A percentile compares a stretch with the other conserved stretches of the same genome.
These are phyloP conservation scores for Eulimnadia texana DNA, from an alignment of 1,140 invertebrate species.

Conservation along the genomic window DNA sequence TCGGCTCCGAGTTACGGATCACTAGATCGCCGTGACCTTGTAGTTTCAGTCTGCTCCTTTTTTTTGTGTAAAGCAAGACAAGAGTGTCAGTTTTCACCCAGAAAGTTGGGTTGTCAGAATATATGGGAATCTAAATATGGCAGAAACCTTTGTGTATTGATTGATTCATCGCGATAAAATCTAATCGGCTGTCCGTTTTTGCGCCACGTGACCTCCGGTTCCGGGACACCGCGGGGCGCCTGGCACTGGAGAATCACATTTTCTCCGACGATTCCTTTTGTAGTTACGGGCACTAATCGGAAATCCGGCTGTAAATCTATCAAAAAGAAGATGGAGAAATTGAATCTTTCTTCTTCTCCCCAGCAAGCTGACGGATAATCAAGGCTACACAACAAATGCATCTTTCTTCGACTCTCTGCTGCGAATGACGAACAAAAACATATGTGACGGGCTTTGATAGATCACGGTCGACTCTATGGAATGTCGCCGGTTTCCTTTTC, in stretches of 20 bases:
- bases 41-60: constrained; percentile 47
- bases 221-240: constrained; percentile 82
- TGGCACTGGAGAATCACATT: constrained; percentile 78
- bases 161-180: not conserved
- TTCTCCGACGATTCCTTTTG: constrained; percentile 75
- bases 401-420: too few species aligned
- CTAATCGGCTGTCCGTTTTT: constrained; percentile 51
- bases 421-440: too few species aligned
- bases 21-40: constrained; percentile 66
- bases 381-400: too few species aligned
- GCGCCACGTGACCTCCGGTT: constrained; percentile 79
- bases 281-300: constrained; percentile 65
- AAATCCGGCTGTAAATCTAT: constrained; percentile 91
- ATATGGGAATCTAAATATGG: too few species aligned
- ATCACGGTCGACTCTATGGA: too few species aligned
- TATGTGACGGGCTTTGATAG: too few species aligned
- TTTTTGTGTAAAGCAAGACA: not conserved
- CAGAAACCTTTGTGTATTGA: not conserved
- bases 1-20: constrained; percentile 62
- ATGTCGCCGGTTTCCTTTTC: too few species aligned
- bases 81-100: too few species aligned
- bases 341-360: not conserved
- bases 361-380: not conserved
- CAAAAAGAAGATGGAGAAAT: not conserved
- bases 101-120: too few species aligned